Conservation (phyloP, 2,113 vertebrate genomes). For the Danionella cerebrum region DNA sequence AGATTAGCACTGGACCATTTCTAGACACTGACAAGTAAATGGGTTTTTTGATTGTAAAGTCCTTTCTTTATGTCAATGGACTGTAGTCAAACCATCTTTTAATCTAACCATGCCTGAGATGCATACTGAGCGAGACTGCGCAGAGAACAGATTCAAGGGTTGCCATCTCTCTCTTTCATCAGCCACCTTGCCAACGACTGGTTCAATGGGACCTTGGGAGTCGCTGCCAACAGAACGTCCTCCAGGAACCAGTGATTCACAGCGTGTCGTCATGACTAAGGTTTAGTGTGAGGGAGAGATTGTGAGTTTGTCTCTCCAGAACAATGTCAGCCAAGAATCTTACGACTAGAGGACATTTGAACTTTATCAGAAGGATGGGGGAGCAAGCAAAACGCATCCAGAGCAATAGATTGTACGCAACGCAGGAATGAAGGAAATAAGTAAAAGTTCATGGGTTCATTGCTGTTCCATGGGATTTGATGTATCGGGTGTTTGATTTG, state of each 20-base stretch:
- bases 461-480: background rate
- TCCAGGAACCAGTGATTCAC: slow-evolving; percentile 51
- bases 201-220: slow-evolving; percentile 66
- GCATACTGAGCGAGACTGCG: slow-evolving; percentile 54
- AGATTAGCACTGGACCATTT: too few species aligned
- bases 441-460: background rate
- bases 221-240: slow-evolving; percentile 55
- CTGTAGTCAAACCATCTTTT: too few species aligned
- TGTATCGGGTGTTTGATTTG: background rate
- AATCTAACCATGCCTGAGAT: slow-evolving; percentile 40
- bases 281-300: slow-evolving; percentile 33
- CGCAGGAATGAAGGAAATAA: slow-evolving; percentile 5
- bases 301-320: slow-evolving; percentile 35
- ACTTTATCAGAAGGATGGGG: slow-evolving; percentile 36
- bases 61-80: too few species aligned
- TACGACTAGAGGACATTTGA: slow-evolving; percentile 50
- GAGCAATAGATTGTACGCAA: slow-evolving; percentile 21
- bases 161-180: slow-evolving; percentile 1
- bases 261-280: slow-evolving; percentile 55
- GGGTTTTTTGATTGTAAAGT: slow-evolving; percentile 36
- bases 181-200: slow-evolving; percentile 29
- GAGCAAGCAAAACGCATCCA: slow-evolving; percentile 37
- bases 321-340: slow-evolving; percentile 69
- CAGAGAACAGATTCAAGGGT: background rate
- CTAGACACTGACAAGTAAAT: too few species aligned